Conservation (phyloP, 2,113 vertebrate species). For the Podiceps cristatus region DNA sequence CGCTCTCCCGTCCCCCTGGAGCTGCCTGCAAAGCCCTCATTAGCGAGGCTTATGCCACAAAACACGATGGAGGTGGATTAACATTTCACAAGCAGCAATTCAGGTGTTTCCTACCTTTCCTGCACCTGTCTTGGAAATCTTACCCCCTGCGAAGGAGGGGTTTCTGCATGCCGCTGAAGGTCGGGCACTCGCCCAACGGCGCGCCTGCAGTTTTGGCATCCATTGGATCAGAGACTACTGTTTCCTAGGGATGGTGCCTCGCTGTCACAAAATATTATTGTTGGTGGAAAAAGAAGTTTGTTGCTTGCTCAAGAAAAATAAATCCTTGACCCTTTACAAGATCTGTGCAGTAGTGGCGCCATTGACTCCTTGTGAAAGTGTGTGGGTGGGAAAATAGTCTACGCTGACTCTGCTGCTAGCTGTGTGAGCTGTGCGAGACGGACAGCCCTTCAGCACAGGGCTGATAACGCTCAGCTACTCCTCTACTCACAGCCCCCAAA, state of each 20-base stretch:
- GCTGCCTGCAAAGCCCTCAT: background rate
- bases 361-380: conserved; percentile 42
- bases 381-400: conserved; percentile 59
- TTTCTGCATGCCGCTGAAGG: accelerated
- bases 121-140: background rate
- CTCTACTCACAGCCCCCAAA: conserved; percentile 31
- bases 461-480: conserved; percentile 46
- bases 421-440: background rate
- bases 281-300: conserved; percentile 5
- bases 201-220: background rate
- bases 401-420: conserved; percentile 15
- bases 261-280: background rate
- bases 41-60: background rate
- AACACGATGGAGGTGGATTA: background rate
- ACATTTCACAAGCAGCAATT: background rate
- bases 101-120: background rate
- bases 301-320: conserved; percentile 44
- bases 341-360: conserved; percentile 55
- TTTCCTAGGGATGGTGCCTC: background rate
- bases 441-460: background rate
- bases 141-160: accelerated
- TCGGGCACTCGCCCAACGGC: background rate
- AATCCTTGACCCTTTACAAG: conserved; percentile 57
- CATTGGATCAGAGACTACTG: background rate
- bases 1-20: background rate